Evolutionary conservation across 2,113 vertebrate genomes (phyloP).

Genomic region (Sceloporus tristichus): DNA sequence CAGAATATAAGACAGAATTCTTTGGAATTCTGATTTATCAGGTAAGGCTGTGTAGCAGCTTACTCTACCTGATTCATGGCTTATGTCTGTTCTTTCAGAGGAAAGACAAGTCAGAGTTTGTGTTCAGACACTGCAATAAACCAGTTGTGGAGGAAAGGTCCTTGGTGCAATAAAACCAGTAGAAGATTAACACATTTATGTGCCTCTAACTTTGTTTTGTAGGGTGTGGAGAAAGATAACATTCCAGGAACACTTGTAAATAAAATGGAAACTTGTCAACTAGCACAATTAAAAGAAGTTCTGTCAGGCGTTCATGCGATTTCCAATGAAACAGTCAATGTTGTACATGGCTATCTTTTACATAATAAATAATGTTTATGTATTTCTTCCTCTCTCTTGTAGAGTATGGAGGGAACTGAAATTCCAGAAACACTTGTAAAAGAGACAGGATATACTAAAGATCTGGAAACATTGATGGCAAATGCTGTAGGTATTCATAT

Average conservation of each 20-base stretch:
- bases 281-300: neutral
- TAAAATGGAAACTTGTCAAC: neutral
- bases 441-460: neutral
- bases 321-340: neutral
- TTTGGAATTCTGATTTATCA: too few species aligned
- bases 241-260: neutral
- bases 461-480: neutral
- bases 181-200: neutral
- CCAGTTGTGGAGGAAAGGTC: neutral
- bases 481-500: neutral
- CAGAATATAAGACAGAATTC: too few species aligned
- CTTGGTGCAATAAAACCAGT: neutral
- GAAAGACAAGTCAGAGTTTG: neutral
- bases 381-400: neutral
- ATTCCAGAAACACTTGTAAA: neutral
- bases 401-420: neutral
- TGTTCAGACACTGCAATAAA: neutral
- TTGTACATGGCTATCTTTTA: neutral
- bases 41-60: too few species aligned
- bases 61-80: too few species aligned
- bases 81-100: too few species aligned
- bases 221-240: neutral
- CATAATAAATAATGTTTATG: neutral
- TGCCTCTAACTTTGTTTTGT: neutral
- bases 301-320: neutral